Conservation (phyloP, 2,113 vertebrate genomes). For the Fregata magnificens region DNA sequence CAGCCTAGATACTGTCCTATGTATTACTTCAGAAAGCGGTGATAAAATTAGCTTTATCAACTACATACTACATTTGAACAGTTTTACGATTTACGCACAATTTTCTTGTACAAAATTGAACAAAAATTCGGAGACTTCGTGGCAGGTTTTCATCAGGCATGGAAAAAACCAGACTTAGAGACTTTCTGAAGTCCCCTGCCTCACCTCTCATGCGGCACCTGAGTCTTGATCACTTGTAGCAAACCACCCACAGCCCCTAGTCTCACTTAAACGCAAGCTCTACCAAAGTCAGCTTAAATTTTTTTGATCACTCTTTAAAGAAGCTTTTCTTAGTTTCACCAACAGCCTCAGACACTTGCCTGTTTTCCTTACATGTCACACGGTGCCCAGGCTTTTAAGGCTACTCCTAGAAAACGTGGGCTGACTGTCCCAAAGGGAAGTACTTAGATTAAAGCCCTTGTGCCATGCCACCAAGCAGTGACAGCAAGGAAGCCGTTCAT, state of each 20-base stretch:
- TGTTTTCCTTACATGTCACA: neutral
- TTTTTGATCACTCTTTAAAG: neutral
- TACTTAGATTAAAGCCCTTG: slow-evolving; percentile 3
- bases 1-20: neutral
- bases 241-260: neutral
- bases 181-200: neutral
- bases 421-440: neutral
- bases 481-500: neutral
- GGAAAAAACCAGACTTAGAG: neutral
- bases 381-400: neutral
- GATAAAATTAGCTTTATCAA: neutral
- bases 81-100: neutral
- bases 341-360: neutral
- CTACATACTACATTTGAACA: neutral
- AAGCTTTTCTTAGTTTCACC: neutral
- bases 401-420: neutral
- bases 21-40: neutral
- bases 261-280: neutral
- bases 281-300: neutral
- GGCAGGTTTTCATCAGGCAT: neutral
- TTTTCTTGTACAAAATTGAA: neutral
- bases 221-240: neutral
- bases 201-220: neutral
- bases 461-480: neutral
- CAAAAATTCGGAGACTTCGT: neutral